Conservation (phyloP, 1,140 invertebrate genomes). For the Camponotus vicinus region DNA sequence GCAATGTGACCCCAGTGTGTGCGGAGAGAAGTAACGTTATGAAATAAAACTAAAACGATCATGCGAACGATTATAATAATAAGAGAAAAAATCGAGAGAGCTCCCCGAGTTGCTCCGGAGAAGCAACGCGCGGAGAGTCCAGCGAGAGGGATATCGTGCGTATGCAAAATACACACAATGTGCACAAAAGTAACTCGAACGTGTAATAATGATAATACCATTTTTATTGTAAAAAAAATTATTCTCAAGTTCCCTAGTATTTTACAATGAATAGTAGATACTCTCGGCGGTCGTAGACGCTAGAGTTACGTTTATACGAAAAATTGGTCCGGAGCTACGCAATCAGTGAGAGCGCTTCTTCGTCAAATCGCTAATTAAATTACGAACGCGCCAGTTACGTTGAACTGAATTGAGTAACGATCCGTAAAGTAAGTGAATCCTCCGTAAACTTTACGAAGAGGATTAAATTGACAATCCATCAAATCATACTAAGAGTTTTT, state of each 20-base stretch:
- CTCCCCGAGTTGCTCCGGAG: slow-evolving; percentile 58
- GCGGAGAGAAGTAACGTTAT: slow-evolving; percentile 71
- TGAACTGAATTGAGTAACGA: background rate
- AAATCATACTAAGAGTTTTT: slow-evolving; percentile 22
- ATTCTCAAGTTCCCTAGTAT: slow-evolving; percentile 76
- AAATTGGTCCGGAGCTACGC: slow-evolving; percentile 30
- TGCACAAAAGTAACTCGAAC: slow-evolving; percentile 69
- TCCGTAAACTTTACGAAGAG: slow-evolving; percentile 24
- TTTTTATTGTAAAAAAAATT: slow-evolving; percentile 78
- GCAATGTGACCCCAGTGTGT: slow-evolving; percentile 75
- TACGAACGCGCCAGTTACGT: background rate
- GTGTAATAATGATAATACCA: slow-evolving; percentile 73
- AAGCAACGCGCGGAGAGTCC: slow-evolving; percentile 50
- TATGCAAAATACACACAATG: slow-evolving; percentile 61
- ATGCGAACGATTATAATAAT: slow-evolving; percentile 74
- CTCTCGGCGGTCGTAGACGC: slow-evolving; percentile 74
- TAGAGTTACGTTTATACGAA: slow-evolving; percentile 76
- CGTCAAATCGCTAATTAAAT: slow-evolving; percentile 45
- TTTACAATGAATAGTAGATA: slow-evolving; percentile 82
- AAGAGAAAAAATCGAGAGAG: slow-evolving; percentile 22
- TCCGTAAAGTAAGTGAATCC: no score
- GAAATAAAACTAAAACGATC: slow-evolving; percentile 80
- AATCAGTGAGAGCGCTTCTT: slow-evolving; percentile 7
- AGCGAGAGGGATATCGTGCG: slow-evolving; percentile 61
- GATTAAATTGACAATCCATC: slow-evolving; percentile 52